Conservation (phyloP, 2,888 invertebrate genomes). For the Anodontia alba region DNA sequence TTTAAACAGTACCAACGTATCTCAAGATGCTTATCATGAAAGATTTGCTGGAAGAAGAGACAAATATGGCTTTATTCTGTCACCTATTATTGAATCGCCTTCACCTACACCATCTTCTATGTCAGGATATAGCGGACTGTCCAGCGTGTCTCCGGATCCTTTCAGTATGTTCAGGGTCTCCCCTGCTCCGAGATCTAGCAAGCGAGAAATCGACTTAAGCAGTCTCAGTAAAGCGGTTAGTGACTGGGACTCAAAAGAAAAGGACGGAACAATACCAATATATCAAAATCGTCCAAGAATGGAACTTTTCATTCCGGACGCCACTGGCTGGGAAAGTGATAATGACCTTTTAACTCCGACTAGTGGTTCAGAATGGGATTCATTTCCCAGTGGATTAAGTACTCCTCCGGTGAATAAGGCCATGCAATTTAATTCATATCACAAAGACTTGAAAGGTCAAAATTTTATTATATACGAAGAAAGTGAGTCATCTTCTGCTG, state of each 20-base stretch:
- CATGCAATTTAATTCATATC: constrained; percentile 44
- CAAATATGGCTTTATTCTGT: constrained; percentile 56
- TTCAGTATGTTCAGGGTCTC: constrained; percentile 58
- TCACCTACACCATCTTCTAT: constrained; percentile 55
- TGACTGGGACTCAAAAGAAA: constrained; percentile 29
- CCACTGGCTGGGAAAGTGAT: constrained; percentile 56
- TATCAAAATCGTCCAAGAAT: constrained; percentile 44
- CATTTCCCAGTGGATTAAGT: constrained; percentile 35
- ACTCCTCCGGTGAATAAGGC: constrained; percentile 45
- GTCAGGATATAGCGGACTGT: constrained; percentile 53
- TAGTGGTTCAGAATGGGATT: constrained; percentile 43
- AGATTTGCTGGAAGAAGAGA: constrained; percentile 55
- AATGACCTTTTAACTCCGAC: constrained; percentile 50
- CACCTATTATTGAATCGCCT: constrained; percentile 51
- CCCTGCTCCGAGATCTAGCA: constrained; percentile 37
- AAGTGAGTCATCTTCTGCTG: constrained; percentile 19
- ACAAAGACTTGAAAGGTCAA: constrained; percentile 41
- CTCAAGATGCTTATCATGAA: constrained; percentile 41
- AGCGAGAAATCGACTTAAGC: constrained; percentile 46
- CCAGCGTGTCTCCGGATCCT: constrained; percentile 52
- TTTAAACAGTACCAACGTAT: constrained; percentile 24
- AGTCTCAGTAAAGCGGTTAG: constrained; percentile 35
- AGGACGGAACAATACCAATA: constrained; percentile 49
- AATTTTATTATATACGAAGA: constrained; percentile 51
- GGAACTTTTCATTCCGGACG: constrained; percentile 45